These are phyloP conservation scores for Ageneiosus marmoratus DNA, from an alignment of 2,113 vertebrate genomes.

Conservation along the genomic window DNA sequence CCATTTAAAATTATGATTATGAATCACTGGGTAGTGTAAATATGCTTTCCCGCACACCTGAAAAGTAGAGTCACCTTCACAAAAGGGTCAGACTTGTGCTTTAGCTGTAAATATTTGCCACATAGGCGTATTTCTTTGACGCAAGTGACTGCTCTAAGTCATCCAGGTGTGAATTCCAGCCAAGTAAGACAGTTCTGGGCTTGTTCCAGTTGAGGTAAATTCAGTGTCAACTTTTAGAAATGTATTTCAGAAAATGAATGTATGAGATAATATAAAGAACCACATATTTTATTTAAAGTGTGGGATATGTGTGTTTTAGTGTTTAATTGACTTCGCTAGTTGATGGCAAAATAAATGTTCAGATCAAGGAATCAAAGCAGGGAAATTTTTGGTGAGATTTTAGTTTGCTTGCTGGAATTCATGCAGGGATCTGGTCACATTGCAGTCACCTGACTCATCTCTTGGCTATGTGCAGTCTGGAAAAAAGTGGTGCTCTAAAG, in stretches of 20 bases:
- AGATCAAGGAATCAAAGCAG: neutral
- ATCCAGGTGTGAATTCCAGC: neutral
- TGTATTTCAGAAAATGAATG: neutral
- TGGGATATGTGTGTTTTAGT: too few species aligned
- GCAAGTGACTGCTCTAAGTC: neutral
- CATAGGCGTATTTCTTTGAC: neutral
- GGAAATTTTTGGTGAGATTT: neutral
- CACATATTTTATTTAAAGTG: neutral
- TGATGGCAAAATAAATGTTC: neutral
- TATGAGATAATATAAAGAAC: neutral
- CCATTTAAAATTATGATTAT: neutral
- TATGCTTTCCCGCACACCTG: neutral
- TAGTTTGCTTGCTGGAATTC: neutral
- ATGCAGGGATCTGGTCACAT: neutral
- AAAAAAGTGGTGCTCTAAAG: neutral
- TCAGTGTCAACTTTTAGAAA: neutral
- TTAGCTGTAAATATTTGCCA: slow-evolving; percentile 20
- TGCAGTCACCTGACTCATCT: neutral
- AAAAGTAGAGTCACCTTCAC: neutral
- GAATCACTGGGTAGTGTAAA: neutral
- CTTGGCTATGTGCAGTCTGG: neutral
- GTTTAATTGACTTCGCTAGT: neutral
- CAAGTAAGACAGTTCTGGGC: neutral
- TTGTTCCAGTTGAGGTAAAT: neutral
- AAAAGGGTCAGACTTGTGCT: neutral